These are phyloP conservation scores for Tachysurus fulvidraco DNA, from an alignment of 2,113 vertebrate genomes.

Conservation along the genomic window DNA sequence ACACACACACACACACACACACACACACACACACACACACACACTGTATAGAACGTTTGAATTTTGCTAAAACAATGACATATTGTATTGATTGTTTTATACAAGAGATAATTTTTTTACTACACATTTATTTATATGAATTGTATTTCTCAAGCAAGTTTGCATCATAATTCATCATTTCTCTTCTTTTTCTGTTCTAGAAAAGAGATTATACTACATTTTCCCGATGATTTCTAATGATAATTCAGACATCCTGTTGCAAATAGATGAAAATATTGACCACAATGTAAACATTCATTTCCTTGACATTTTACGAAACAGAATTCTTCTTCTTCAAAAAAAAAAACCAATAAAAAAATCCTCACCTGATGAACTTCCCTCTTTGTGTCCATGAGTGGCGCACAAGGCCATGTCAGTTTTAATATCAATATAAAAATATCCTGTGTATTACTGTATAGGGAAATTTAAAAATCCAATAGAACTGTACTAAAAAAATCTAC, in stretches of 20 bases:
- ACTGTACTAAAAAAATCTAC: too few relatives aligned
- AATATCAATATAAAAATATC: not conserved
- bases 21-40: too few relatives aligned
- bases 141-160: not conserved
- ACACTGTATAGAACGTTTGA: too few relatives aligned
- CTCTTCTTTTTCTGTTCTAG: not conserved
- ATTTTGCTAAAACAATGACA: too few relatives aligned
- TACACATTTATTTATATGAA: not conserved
- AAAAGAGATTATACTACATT: not conserved
- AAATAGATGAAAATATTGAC: not conserved
- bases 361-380: not conserved
- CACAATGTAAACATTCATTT: not conserved
- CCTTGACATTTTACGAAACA: not conserved
- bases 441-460: not conserved
- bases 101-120: too few relatives aligned
- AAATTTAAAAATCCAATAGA: not conserved
- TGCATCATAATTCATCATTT: not conserved
- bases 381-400: not conserved
- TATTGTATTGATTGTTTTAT: too few relatives aligned
- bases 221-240: not conserved
- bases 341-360: not conserved
- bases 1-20: too few relatives aligned
- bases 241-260: not conserved
- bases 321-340: not conserved
- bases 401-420: not conserved